Evolutionary conservation across 30 jellyfish, hydroid and myxozoan species (phyloP).

Genomic region (Aurelia sp.): DNA sequence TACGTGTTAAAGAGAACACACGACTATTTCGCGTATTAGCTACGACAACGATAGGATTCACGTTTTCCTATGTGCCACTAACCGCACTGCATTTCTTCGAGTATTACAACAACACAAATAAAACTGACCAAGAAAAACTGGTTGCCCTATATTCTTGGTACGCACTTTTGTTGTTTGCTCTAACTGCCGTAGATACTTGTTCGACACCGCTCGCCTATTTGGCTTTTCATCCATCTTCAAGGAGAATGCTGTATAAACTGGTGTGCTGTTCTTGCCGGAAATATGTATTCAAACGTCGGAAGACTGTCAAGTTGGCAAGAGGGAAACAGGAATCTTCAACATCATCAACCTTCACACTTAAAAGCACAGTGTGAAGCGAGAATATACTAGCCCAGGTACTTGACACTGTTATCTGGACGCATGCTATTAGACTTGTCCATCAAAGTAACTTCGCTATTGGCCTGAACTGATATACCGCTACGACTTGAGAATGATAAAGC

Average conservation of each 20-base stretch:
- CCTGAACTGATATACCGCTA: too few species aligned
- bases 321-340: constrained; percentile 4
- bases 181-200: constrained; percentile 47
- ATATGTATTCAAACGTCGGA: constrained; percentile 11
- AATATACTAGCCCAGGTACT: too few species aligned
- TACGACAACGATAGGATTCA: constrained; percentile 32
- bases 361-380: neutral
- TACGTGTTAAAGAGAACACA: constrained; percentile 22
- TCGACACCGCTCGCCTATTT: constrained; percentile 41
- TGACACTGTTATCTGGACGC: too few species aligned
- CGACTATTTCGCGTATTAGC: constrained; percentile 25
- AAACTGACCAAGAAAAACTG: neutral
- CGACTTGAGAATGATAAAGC: too few species aligned
- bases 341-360: neutral
- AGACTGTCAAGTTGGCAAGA: neutral
- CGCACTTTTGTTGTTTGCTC: constrained; percentile 23
- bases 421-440: too few species aligned
- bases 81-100: constrained; percentile 21
- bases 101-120: neutral
- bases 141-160: constrained; percentile 46
- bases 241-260: constrained; percentile 31
- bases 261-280: constrained; percentile 8
- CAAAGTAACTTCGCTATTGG: too few species aligned
- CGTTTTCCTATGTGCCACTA: constrained; percentile 44
- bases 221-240: constrained; percentile 31